phyloP scores from a whole-genome alignment of 2,113 vertebrate species.

The Baryphthengus martii region DNA sequence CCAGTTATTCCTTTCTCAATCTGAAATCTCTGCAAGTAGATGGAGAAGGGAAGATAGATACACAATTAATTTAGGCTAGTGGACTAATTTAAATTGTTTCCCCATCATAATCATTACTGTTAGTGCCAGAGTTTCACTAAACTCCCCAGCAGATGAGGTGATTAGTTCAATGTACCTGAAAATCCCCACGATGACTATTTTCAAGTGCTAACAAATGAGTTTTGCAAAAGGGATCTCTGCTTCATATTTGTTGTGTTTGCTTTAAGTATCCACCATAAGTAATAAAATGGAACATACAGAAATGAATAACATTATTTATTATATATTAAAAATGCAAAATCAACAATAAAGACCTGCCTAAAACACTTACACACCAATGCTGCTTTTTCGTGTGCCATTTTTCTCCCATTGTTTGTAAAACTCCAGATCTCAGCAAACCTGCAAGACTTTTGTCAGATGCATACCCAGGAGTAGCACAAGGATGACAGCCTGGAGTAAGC shows the following conservation, averaged over 20 bases:
- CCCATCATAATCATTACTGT: background rate
- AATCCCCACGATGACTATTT: background rate
- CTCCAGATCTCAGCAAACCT: background rate
- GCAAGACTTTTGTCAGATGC: conserved; percentile 43
- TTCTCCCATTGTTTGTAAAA: background rate
- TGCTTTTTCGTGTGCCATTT: background rate
- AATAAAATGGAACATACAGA: background rate
- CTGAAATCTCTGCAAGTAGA: background rate
- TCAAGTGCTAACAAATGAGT: background rate
- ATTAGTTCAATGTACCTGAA: background rate
- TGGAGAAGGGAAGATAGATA: background rate
- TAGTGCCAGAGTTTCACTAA: background rate
- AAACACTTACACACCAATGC: background rate
- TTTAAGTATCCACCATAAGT: background rate
- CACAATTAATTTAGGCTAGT: background rate
- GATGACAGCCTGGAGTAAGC: conserved; percentile 48
- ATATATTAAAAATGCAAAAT: background rate
- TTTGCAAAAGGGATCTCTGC: background rate
- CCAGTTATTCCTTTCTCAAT: background rate
- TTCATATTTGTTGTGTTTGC: background rate
- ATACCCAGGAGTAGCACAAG: background rate
- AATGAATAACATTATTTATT: background rate
- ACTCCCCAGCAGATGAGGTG: background rate
- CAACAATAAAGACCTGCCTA: background rate
- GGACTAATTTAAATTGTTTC: background rate